Base-by-base conservation (phyloP, 2,797 vertebrate species). In the Micrastur ruficollis region DNA sequence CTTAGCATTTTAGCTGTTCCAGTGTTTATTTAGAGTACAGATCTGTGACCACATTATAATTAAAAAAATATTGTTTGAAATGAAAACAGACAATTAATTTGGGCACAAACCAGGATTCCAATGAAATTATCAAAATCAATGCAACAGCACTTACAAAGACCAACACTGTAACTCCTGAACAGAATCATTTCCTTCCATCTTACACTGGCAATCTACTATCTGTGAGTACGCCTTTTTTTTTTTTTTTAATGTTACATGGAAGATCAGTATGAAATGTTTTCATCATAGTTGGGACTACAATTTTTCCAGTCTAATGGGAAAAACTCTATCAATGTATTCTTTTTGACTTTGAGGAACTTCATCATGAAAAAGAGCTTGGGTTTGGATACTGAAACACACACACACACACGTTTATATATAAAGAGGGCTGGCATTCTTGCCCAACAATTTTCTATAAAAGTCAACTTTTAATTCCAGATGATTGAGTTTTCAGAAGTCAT, bases 391-490 rank as follows among this genome's bases (percentile, higher is more conserved):
- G 42, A 88, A 84, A 75, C 27, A 67, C 11, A 63, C 38, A 65
- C 36, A 56, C 46, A 65, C 13, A 29, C 34, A 65, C 12, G 23
- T 40, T 36, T 62, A 29, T 40, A 31, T 10, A 61, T 4, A 40
- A 47, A 78, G 16, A 56, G 16, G 38, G 19, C 25, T 65, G 31
- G 19, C 23, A 11, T 50, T 63, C 49, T 80, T 59, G 8, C 12
- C 29, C 50, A 59, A 81, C 20, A 20, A 58, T 75, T 87, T 81
- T 47, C 63, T 72, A n/a, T 10, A 72, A 42, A 89, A 91, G 40
- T 63, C 50, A 95, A 93, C 68, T 93, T 97, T 72, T 53, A 92
- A 94, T 59, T 56, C 49, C 56, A 89, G 32, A 47, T 58, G 56
- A 80, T 25, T 42, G 38, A 93, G 47, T 78, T 93, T 92, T 86